These are phyloP conservation scores for Apis florea DNA, from an alignment of 1,140 invertebrate genomes.

Conservation along the genomic window DNA sequence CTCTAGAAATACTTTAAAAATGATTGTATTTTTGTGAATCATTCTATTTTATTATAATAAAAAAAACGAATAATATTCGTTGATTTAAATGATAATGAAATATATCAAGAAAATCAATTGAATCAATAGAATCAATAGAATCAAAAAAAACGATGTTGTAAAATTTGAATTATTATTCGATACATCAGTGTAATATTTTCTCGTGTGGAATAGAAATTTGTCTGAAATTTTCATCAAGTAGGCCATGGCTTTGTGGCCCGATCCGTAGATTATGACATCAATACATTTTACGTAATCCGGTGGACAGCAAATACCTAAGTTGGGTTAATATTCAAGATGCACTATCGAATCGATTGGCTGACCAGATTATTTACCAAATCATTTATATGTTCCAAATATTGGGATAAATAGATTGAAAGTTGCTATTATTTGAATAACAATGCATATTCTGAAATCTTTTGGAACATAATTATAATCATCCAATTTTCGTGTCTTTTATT, in stretches of 20 bases:
- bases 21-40: background rate
- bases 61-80: background rate
- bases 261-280: slow-evolving; percentile 46
- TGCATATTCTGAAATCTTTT: background rate
- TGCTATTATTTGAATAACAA: background rate
- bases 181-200: slow-evolving; percentile 38
- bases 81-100: background rate
- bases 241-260: slow-evolving; percentile 44
- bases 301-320: slow-evolving; percentile 34
- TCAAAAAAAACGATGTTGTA: background rate
- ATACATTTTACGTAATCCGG: slow-evolving; percentile 43
- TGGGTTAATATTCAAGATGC: slow-evolving; percentile 48
- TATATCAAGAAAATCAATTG: no score
- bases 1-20: background rate
- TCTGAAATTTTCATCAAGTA: slow-evolving; percentile 50
- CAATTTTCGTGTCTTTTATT: background rate
- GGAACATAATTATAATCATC: background rate
- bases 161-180: slow-evolving; percentile 45
- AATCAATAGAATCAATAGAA: background rate
- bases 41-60: background rate
- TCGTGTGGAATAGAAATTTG: slow-evolving; percentile 44
- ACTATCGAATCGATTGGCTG: slow-evolving; percentile 26
- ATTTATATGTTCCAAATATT: slow-evolving; percentile 13
- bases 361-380: slow-evolving; percentile 25
- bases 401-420: background rate